Evolutionary conservation across 92 coral and sea anemone genomes (phyloP), one percentile per base, ranked within the genome.

Genomic region (Phymanthus crucifer): DNA sequence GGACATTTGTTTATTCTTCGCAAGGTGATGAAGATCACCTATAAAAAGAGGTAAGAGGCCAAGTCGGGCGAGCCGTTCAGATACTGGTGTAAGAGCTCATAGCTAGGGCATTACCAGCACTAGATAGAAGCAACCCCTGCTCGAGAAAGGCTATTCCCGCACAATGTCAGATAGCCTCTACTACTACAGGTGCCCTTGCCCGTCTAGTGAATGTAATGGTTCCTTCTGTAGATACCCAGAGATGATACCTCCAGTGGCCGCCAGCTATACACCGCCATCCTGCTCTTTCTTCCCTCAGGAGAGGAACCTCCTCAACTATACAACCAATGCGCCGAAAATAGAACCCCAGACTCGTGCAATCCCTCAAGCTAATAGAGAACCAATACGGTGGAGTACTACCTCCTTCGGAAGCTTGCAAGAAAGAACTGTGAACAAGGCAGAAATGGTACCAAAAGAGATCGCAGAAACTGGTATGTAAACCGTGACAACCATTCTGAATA

Each of bases 151-250:
- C 23, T 71, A 58, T 0, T 61, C 33, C 6, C 48, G 24, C 40
- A 52, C 66, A 18, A 90, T 91, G 94, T 71, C 93, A 18, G 85
- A 87, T 17, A 90, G 90, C 18, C 90, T 83, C 48, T 83, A 84
- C 8, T 92, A 89, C 70, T 92, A 87, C 81, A 85, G 92, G 12
- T 90, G 91, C 6, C 97, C 94, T 43, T 92, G 97, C 52, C 89
- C 94, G 21, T 81, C 93, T 8, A 81, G 75, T 50, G 97, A 92
- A 35, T 92, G 97, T 69, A 87, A 85, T 43, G 93, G 86, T 12
- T 58, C 88, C 1, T 76, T 87, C 50, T 89, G 97, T 38, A 82
- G 93, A 72, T 92, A 92, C 35, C 88, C 86, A 21, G 97, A 92
- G 56, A 90, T 92, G 45, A 70, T 83, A 9, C 70, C 97, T 0